Evolutionary conservation across 2,797 vertebrate species (phyloP).

Genomic region (Leptatherina wallacei): DNA sequence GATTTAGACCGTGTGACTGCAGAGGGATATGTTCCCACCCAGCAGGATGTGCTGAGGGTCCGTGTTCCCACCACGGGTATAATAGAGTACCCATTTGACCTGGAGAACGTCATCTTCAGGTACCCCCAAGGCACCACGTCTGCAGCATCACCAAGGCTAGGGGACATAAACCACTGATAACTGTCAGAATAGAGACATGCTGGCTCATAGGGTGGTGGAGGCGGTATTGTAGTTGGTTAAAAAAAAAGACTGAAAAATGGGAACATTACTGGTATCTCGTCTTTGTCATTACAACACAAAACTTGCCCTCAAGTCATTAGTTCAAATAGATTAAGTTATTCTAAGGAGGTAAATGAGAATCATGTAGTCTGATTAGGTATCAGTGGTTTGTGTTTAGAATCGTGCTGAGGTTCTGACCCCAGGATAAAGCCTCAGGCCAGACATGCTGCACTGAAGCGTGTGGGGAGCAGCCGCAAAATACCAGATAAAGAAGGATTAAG

Average conservation of each 20-base stretch:
- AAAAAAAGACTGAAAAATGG: not conserved
- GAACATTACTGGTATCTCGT: not conserved
- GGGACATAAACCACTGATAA: slow-evolving; percentile 71
- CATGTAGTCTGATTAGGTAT: slow-evolving; percentile 35
- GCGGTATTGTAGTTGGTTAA: not conserved
- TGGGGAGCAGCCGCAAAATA: slow-evolving; percentile 51
- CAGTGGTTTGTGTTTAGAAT: slow-evolving; percentile 72
- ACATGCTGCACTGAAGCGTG: slow-evolving; percentile 55
- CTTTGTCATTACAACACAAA: not conserved
- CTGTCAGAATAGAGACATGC: slow-evolving; percentile 27
- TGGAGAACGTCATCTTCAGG: slow-evolving; percentile 87
- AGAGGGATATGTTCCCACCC: slow-evolving; percentile 82
- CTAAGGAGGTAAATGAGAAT: slow-evolving; percentile 13
- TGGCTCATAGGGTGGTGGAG: not conserved
- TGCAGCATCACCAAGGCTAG: slow-evolving; percentile 47
- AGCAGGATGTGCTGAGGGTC: slow-evolving; percentile 86
- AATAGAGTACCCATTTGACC: slow-evolving; percentile 87
- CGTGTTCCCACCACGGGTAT: slow-evolving; percentile 86
- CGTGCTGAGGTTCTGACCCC: slow-evolving; percentile 52
- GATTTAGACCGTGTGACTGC: slow-evolving; percentile 82
- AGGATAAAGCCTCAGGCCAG: slow-evolving; percentile 42
- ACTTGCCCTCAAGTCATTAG: not conserved
- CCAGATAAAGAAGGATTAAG: slow-evolving; percentile 57
- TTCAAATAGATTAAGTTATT: not conserved
- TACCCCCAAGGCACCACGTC: slow-evolving; percentile 65